A percentile compares a stretch with the other conserved stretches of the same genome.
These are phyloP conservation scores for Paraescarpia echinospica DNA, from an alignment of 1,140 invertebrate species.

Conservation along the genomic window DNA sequence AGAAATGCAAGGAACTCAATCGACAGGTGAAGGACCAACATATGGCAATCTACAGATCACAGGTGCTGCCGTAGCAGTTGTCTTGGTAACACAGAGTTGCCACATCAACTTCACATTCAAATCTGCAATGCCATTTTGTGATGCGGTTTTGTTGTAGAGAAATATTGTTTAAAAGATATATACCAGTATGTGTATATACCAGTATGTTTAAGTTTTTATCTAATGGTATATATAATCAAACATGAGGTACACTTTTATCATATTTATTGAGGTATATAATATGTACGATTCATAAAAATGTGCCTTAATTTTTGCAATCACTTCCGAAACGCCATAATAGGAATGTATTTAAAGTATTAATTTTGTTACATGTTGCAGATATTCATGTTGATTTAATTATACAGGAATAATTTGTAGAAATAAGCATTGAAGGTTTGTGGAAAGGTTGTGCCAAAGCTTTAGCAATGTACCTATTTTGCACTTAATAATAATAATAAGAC, in stretches of 20 bases:
- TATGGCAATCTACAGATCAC: constrained; percentile 15
- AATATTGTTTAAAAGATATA: not conserved
- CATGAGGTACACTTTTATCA: too few relatives aligned
- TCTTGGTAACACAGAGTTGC: not conserved
- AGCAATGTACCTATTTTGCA: not conserved
- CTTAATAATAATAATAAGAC: not conserved
- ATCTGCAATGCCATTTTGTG: not conserved
- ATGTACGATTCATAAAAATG: not conserved
- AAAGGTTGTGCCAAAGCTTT: not conserved
- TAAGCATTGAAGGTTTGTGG: not conserved
- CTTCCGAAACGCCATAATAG: not conserved
- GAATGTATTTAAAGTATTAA: not conserved
- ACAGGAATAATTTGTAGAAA: not conserved
- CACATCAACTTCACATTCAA: not conserved
- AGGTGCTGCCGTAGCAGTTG: constrained; percentile 14
- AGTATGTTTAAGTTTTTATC: not conserved
- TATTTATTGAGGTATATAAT: too few relatives aligned
- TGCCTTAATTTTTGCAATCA: not conserved
- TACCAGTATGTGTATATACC: not conserved
- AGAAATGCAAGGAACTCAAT: constrained; percentile 7
- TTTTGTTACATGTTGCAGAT: not conserved
- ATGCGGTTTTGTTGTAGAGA: not conserved
- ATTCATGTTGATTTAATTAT: not conserved
- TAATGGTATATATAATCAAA: too few relatives aligned
- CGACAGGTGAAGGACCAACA: constrained; percentile 20